Conservation (phyloP, 2,113 vertebrate genomes). For the Austrofundulus limnaeus region DNA sequence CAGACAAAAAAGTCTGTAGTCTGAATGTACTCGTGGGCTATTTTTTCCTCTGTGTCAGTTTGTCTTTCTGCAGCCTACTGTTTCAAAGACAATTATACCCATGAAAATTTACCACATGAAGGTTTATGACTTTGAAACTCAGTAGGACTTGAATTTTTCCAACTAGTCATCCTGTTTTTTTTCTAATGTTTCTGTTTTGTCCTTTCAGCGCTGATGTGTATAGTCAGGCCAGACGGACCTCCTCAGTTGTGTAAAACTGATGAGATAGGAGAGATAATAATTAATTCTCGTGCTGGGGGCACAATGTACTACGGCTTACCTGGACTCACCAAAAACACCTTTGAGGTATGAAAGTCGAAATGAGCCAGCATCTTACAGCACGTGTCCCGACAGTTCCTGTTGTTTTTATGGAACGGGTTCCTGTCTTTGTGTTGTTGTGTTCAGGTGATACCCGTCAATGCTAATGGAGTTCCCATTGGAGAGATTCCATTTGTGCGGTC, state of each 20-base stretch:
- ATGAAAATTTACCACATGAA: no score
- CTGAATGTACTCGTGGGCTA: no score
- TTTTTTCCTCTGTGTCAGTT: no score
- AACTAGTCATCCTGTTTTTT: neutral
- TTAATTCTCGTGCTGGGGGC: conserved; percentile 91
- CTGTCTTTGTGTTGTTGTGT: conserved; percentile 11
- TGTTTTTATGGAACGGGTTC: neutral
- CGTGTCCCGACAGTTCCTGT: neutral
- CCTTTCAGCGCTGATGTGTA: conserved; percentile 92
- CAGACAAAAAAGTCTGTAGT: no score
- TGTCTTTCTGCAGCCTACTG: no score
- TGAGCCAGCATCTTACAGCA: neutral
- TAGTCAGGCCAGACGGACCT: conserved; percentile 89
- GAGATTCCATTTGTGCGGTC: conserved; percentile 95
- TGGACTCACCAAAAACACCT: conserved; percentile 95
- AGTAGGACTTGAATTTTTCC: neutral
- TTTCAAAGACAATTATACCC: no score
- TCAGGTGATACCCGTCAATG: conserved; percentile 92
- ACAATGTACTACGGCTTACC: conserved; percentile 94
- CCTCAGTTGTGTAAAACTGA: conserved; percentile 96
- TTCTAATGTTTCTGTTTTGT: neutral
- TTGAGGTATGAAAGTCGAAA: conserved; percentile 82
- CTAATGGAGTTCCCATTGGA: conserved; percentile 87
- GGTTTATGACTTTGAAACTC: neutral
- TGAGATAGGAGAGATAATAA: conserved; percentile 96